Evolutionary conservation across 2,797 vertebrate species (phyloP), one percentile per base, ranked within the genome.

Genomic region (Urosaurus nigricauda): DNA sequence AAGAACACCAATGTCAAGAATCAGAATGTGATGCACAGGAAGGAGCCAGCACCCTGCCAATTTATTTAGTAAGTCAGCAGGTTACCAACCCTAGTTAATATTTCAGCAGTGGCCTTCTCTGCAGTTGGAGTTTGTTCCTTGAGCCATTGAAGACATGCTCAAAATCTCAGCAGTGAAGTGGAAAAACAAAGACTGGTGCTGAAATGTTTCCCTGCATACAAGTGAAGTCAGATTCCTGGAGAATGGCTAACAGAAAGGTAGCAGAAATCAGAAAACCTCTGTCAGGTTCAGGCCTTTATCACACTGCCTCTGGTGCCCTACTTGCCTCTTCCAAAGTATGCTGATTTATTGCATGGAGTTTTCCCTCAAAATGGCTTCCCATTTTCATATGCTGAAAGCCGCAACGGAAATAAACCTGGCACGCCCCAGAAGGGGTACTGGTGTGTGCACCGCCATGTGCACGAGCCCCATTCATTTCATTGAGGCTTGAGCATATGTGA

Each of bases 11-110:
- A 9, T 84, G 85, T 84, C 85, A 90, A 79, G 80, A 68, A 79
- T 79, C 74, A 87, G 40, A 83, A 84, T 84, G 80, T 79, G 74
- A 37, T 51, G 11, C 65, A 58, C 79, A 37, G 73, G 68, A 37
- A 56, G 81, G 21, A 21, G 63, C 63, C 51, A 60, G 63, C 21
- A 77, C 56, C 74, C 85, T 79, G 53, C 63, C 80, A 90, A 83
- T 60, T 90, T 83, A 82, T 86, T 89, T 89, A 85, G 83, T 89
- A 85, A 89, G 29, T 81, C 88, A 77, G 84, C 84, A 89, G 73
- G 84, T n/a, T 58, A 56, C 71, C 79, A 86, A 56, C 71, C 47
- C 60, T 81, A 77, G 56, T 81, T 82, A 86, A 86, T 83, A 89
- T 86, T 89, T 86, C 84, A 82, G 79, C 47, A 77, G 19, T 77